Base-by-base conservation (phyloP, 2,113 vertebrate species). In the Chaetura pelagica region DNA sequence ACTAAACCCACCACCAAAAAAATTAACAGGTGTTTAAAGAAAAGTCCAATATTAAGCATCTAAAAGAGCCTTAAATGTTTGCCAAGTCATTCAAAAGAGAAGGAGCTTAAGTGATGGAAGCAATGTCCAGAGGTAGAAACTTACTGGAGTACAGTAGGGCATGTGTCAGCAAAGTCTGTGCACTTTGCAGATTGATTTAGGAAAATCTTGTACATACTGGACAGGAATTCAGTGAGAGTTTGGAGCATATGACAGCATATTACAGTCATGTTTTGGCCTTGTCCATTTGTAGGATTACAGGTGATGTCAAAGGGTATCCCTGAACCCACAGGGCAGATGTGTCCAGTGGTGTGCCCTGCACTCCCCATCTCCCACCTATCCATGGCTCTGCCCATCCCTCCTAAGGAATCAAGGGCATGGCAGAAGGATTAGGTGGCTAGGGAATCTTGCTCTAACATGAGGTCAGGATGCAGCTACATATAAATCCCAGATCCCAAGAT, bases 261-360 rank as follows among this genome's bases (percentile, higher is more conserved):
- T 10, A 52, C 38, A 34, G 75, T 64, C 34, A n/a, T 16, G 26
- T 24, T 86, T 61, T 66, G 15, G 7, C 38, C 44, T 64, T 40
- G n/a, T 40, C 24, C 30, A 24, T 7, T 19, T 55, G 12, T 34
- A 29, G 12, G 18, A 52, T 4, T 87, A 42, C 55, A 64, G 49
- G 30, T 79, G 27, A 75, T 55, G 40, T 57, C 44, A 57, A 51
- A 74, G 27, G 29, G 16, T 19, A 35, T 17, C 8, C 24, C 24
- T 22, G 42, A 42, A 87, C 48, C 11, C 13, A 42, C 42, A 40
- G 59, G 35, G 34, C 34, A 34, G 46, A 42, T 23, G 22, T 3
- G 0, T 46, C 61, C 1, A 0, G n/a, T 1, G 0, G 34, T 3
- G 0, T 76, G 38, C 32, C 26, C 34, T 8, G 44, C 10, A 15